These are phyloP conservation scores for Parnassius glacialis DNA, from an alignment of 2,888 invertebrate species.

Conservation along the genomic window DNA sequence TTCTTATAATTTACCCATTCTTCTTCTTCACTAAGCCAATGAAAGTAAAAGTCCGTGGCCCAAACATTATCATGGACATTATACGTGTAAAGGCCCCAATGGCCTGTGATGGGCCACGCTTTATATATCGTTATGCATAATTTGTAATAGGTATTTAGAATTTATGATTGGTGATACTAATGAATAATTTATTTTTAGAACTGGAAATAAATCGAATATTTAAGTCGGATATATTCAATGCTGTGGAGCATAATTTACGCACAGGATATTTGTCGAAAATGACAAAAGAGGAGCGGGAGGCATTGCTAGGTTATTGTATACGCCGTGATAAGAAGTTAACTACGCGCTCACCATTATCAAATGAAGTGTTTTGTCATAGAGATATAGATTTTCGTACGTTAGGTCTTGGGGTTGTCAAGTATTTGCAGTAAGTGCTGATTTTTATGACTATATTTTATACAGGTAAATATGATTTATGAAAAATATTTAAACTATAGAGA, in stretches of 20 bases:
- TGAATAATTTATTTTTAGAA: conserved; percentile 56
- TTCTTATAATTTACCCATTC: too few species aligned
- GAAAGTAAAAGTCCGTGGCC: too few species aligned
- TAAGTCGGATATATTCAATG: conserved; percentile 82
- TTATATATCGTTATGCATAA: too few species aligned
- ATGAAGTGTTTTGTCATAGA: conserved; percentile 79
- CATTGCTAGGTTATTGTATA: conserved; percentile 77
- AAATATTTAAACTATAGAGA: too few species aligned
- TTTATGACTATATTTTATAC: too few species aligned
- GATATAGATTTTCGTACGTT: conserved; percentile 82
- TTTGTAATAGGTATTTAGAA: not conserved
- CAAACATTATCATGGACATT: too few species aligned
- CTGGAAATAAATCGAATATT: conserved; percentile 82
- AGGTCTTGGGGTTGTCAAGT: conserved; percentile 74
- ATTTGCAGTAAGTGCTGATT: conserved; percentile 46
- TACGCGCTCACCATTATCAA: conserved; percentile 80
- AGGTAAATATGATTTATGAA: too few species aligned
- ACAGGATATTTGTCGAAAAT: conserved; percentile 62
- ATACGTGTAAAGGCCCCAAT: too few species aligned
- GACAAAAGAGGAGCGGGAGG: conserved; percentile 71
- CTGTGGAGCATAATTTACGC: conserved; percentile 69
- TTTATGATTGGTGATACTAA: not conserved
- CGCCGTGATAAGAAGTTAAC: conserved; percentile 79
- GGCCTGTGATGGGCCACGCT: too few species aligned
- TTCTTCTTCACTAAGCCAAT: too few species aligned